Conservation (phyloP, 53 echinoderm and acorn worm genomes). For the Paracentrotus lividus region DNA sequence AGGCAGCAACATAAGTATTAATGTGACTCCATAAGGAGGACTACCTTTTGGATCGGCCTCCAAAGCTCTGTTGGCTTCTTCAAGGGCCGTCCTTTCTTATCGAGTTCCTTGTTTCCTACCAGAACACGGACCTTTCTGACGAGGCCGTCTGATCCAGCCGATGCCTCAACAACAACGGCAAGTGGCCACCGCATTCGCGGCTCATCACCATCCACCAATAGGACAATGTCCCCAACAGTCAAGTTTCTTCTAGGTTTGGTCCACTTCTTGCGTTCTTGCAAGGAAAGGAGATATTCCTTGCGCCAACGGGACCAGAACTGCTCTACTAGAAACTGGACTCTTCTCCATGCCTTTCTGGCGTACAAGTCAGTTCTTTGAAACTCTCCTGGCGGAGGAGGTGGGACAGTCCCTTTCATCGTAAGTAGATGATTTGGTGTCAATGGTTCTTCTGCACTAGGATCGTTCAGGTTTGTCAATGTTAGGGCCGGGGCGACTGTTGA, state of each 20-base stretch:
- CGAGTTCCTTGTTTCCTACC: slow-evolving; percentile 18
- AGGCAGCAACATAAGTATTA: neutral
- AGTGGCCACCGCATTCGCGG: slow-evolving; percentile 75
- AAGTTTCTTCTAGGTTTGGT: slow-evolving; percentile 62
- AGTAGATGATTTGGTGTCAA: slow-evolving; percentile 77
- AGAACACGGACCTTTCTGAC: slow-evolving; percentile 59
- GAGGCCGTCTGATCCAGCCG: slow-evolving; percentile 50
- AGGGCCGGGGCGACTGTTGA: slow-evolving; percentile 70
- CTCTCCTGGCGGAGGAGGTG: slow-evolving; percentile 69
- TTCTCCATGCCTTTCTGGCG: slow-evolving; percentile 74
- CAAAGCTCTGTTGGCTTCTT: slow-evolving; percentile 28
- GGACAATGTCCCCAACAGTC: too few species aligned
- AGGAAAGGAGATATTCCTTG: slow-evolving; percentile 71
- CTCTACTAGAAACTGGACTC: slow-evolving; percentile 64
- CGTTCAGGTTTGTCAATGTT: slow-evolving; percentile 42
- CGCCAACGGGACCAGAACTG: slow-evolving; percentile 80
- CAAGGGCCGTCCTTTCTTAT: neutral
- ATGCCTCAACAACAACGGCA: slow-evolving; percentile 49
- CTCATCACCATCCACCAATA: slow-evolving; percentile 56
- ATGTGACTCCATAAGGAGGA: slow-evolving; percentile 43
- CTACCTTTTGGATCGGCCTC: slow-evolving; percentile 37
- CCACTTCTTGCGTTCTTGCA: slow-evolving; percentile 72
- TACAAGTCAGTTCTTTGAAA: slow-evolving; percentile 70
- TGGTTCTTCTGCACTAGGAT: slow-evolving; percentile 51
- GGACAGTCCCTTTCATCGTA: slow-evolving; percentile 69